Conservation (phyloP, 2,113 vertebrate species). For the Brienomyrus longianalis region DNA sequence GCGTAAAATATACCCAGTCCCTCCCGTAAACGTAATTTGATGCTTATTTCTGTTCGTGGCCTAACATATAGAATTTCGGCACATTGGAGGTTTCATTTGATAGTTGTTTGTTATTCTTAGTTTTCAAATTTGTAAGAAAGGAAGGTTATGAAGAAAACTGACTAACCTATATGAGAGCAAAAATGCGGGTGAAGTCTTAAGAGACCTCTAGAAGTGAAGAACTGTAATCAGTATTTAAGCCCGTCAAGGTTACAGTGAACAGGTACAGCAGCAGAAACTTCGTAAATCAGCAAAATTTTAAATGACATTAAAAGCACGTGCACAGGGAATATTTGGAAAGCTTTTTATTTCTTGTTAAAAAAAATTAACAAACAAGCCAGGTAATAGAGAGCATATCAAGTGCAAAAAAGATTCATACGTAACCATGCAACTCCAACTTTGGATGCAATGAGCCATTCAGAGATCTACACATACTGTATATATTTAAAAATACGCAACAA, state of each 20-base stretch:
- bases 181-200: not conserved
- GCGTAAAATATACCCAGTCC: not conserved
- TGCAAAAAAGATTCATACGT: not conserved
- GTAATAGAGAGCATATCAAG: not conserved
- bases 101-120: not conserved
- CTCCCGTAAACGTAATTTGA: not conserved
- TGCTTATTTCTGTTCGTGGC: not conserved
- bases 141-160: not conserved
- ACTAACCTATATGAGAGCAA: not conserved
- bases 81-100: not conserved
- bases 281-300: not conserved
- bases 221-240: not conserved
- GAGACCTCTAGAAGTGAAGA: not conserved
- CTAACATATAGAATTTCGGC: not conserved
- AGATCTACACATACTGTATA: not conserved
- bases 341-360: not conserved
- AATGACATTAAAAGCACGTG: not conserved
- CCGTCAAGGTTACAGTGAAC: not conserved
- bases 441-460: not conserved
- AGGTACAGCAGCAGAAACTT: not conserved
- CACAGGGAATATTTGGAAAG: not conserved
- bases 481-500: not conserved
- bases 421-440: not conserved
- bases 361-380: not conserved
- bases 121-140: not conserved